These are phyloP conservation scores for Eupristina koningsbergeri DNA, from an alignment of 1,140 invertebrate species.

Conservation along the genomic window DNA sequence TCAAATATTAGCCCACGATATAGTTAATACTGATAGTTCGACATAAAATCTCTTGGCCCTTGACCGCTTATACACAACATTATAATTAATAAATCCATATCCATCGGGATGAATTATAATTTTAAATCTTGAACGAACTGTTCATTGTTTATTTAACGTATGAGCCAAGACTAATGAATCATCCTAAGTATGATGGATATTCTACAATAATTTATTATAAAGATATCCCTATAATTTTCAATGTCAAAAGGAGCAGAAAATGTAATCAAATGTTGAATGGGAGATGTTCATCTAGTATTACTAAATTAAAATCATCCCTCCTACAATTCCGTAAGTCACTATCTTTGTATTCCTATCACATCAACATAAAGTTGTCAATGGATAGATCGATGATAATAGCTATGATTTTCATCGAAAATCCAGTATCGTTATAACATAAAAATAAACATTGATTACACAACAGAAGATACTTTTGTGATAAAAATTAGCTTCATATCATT, in stretches of 20 bases:
- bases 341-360: background rate
- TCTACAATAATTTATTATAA: constrained; percentile 37
- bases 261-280: constrained; percentile 2
- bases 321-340: background rate
- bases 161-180: constrained; percentile 55
- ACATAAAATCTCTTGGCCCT: constrained; percentile 51
- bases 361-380: background rate
- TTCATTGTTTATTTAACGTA: constrained; percentile 57
- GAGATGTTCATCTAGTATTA: background rate
- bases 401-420: too few species aligned
- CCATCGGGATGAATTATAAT: constrained; percentile 53
- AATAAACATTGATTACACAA: too few species aligned
- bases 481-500: background rate
- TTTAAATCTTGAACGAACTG: constrained; percentile 48
- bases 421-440: too few species aligned
- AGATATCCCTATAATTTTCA: background rate
- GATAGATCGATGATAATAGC: too few species aligned
- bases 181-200: constrained; percentile 55
- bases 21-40: constrained; percentile 48
- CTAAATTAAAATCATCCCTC: background rate
- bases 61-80: background rate
- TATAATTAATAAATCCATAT: constrained; percentile 57
- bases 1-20: constrained; percentile 38
- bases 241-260: background rate
- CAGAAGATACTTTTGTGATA: background rate